Evolutionary conservation across 2,888 invertebrate species (phyloP).

Genomic region (Carabus problematicus): DNA sequence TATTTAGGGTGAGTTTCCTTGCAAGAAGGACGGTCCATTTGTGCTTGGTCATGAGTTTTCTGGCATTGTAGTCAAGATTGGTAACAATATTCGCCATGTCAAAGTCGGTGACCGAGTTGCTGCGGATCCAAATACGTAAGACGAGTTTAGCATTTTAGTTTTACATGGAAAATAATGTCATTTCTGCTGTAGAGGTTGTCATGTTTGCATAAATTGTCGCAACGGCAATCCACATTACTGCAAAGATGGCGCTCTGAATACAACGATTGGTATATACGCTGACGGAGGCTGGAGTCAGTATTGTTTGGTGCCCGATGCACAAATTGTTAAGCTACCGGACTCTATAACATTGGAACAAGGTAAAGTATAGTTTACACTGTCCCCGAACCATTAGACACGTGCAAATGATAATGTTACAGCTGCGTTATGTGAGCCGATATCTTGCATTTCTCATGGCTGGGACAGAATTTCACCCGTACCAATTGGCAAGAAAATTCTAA

Average conservation of each 20-base stretch:
- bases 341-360: constrained; percentile 67
- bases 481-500: constrained; percentile 68
- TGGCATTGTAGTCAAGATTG: constrained; percentile 66
- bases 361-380: constrained; percentile 47
- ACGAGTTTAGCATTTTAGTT: constrained; percentile 10
- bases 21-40: constrained; percentile 62
- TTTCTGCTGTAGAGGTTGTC: constrained; percentile 63
- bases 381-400: neutral
- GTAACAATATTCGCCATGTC: constrained; percentile 63
- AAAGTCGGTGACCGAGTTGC: constrained; percentile 72
- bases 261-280: constrained; percentile 69
- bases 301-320: constrained; percentile 65
- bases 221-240: constrained; percentile 72
- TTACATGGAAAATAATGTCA: constrained; percentile 9
- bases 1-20: constrained; percentile 71
- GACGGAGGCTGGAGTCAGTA: constrained; percentile 77
- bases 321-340: constrained; percentile 67
- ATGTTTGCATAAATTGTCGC: constrained; percentile 68
- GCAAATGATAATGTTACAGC: constrained; percentile 57
- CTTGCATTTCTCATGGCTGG: constrained; percentile 74
- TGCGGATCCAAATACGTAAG: constrained; percentile 73
- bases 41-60: constrained; percentile 75
- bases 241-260: constrained; percentile 65
- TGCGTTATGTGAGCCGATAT: constrained; percentile 72
- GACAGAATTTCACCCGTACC: constrained; percentile 68